Conservation (phyloP, 2,888 invertebrate species). For the Trissoscelio sp. region DNA sequence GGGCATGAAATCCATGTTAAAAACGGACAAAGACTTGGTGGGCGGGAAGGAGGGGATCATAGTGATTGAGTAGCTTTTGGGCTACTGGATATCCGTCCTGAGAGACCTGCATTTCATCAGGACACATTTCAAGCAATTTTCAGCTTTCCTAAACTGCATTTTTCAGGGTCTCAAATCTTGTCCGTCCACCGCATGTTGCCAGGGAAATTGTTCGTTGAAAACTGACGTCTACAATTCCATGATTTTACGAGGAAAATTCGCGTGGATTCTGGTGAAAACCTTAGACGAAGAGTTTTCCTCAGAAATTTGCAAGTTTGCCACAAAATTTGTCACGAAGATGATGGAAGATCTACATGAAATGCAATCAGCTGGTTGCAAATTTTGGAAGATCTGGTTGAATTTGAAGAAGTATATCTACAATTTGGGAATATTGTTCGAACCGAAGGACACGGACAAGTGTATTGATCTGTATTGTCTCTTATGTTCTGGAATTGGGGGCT, state of each 20-base stretch:
- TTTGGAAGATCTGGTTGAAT: slow-evolving; percentile 1
- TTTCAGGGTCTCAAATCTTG: not conserved
- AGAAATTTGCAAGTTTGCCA: not conserved
- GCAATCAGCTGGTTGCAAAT: not conserved
- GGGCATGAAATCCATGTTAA: too few species aligned
- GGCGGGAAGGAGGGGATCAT: not conserved
- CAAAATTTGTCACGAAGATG: not conserved
- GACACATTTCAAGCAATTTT: not conserved
- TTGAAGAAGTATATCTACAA: slow-evolving; percentile 18
- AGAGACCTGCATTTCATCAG: not conserved
- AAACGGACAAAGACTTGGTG: too few species aligned
- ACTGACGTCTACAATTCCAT: slow-evolving; percentile 4
- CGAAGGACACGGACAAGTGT: slow-evolving; percentile 11
- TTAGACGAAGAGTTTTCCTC: not conserved
- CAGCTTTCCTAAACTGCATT: not conserved
- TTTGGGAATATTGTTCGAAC: not conserved
- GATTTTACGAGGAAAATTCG: slow-evolving; percentile 1
- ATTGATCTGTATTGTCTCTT: slow-evolving; percentile 16
- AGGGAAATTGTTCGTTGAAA: slow-evolving; percentile 8
- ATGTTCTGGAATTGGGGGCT: slow-evolving; percentile 28
- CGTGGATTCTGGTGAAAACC: not conserved
- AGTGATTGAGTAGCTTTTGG: not conserved
- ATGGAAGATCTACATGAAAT: slow-evolving; percentile 14
- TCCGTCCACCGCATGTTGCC: not conserved
- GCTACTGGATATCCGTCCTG: not conserved